Evolutionary conservation across 2,888 invertebrate species (phyloP).

Genomic region (Seira ritae): DNA sequence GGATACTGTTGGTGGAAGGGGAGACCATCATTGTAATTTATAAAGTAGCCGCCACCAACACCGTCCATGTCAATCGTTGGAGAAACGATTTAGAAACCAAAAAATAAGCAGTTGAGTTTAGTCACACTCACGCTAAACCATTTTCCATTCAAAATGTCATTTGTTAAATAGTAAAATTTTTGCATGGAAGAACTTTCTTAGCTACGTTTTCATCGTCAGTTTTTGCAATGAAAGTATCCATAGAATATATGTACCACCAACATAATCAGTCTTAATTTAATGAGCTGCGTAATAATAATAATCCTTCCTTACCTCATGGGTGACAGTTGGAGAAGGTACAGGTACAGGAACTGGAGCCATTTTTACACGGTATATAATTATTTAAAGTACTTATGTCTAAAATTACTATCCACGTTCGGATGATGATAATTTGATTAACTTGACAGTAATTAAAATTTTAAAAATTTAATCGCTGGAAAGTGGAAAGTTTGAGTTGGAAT

Average conservation of each 20-base stretch:
- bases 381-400: neutral
- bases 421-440: too few relatives aligned
- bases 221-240: too few relatives aligned
- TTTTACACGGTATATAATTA: neutral
- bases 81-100: neutral
- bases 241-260: too few relatives aligned
- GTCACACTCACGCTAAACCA: too few relatives aligned
- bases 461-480: too few relatives aligned
- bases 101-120: neutral
- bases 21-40: slow-evolving; percentile 61
- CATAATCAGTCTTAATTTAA: too few relatives aligned
- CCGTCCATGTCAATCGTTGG: neutral
- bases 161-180: neutral
- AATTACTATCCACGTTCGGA: too few relatives aligned
- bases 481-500: too few relatives aligned
- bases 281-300: too few relatives aligned
- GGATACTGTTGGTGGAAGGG: slow-evolving; percentile 51
- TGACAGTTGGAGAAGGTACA: slow-evolving; percentile 42
- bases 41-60: slow-evolving; percentile 50
- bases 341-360: slow-evolving; percentile 46
- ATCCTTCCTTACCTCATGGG: slow-evolving; percentile 44
- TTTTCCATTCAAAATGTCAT: neutral
- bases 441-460: too few relatives aligned
- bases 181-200: too few relatives aligned
- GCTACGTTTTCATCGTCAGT: too few relatives aligned